Evolutionary conservation across 2,113 vertebrate genomes (phyloP), one percentile per base, ranked within the genome.

Genomic region (Rynchops niger): DNA sequence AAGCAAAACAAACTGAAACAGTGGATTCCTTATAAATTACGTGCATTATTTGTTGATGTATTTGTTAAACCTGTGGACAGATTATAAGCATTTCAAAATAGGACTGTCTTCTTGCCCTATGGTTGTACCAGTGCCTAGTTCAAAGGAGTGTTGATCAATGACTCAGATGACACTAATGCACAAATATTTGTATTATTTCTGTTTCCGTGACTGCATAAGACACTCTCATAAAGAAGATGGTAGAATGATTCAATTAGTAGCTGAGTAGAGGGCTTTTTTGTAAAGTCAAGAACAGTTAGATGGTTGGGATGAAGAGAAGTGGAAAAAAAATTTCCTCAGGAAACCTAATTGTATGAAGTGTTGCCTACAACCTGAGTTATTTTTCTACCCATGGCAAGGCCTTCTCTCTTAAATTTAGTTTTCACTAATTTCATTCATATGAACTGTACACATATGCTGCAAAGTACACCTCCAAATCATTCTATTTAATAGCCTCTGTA

Each of bases 351-450:
- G 73, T 87, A 82, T 66, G 5, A 71, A 69, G 20, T 19, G 36
- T 55, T 82, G 22, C 56, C 50, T 84, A 81, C 58, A 71, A 34
- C 13, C 30, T 34, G 65, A 66, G 11, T n/a, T 88, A 86, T 47
- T 58, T 58, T 88, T 70, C 45, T 63, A 71, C 22, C 23, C n/a
- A 27, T 55, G 34, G 36, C 36, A 95, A 90, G 74, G 80, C 43
- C 10, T 73, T 88, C 69, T 78, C 17, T 69, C 70, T 92, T 78
- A 78, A 89, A 84, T 70, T 63, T 56, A 56, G 32, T 76, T 97
- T 95, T 80, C 58, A 71, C 40, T 89, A 74, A 87, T 72, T 82
- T 30, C 22, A 70, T 92, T 79, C 77, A 40, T n/a, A 38, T 12
- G 26, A 74, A 62, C 58, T n/a, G 23, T 43, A 70, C 12, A 30